Evolutionary conservation across 2,113 vertebrate species (phyloP).

Genomic region (Acrocephalus arundinaceus): DNA sequence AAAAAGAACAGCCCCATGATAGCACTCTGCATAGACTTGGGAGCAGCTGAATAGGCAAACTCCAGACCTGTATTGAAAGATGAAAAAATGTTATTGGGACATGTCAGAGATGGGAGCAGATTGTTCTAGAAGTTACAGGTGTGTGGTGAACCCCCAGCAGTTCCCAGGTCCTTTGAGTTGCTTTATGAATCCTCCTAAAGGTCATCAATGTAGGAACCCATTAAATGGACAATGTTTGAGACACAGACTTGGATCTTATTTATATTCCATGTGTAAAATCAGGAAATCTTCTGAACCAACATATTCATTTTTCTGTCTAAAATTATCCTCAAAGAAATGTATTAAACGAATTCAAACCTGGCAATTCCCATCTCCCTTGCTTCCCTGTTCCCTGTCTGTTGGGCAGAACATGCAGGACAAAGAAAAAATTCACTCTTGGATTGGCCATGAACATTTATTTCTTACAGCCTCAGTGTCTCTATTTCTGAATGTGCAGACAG

Average conservation of each 20-base stretch:
- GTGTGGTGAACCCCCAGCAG: not conserved
- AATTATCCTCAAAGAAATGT: not conserved
- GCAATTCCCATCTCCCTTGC: not conserved
- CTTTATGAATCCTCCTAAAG: not conserved
- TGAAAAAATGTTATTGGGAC: not conserved
- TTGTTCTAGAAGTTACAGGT: not conserved
- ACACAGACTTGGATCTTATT: not conserved
- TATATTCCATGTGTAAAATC: not conserved
- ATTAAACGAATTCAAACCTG: not conserved
- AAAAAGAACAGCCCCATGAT: constrained; percentile 99
- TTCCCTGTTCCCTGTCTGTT: not conserved
- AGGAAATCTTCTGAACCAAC: not conserved
- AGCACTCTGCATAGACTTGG: constrained; percentile 96
- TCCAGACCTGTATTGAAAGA: constrained; percentile 84
- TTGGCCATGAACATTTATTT: not conserved
- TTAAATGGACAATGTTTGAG: not conserved
- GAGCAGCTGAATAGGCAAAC: constrained; percentile 95
- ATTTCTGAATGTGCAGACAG: not conserved
- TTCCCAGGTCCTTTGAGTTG: not conserved
- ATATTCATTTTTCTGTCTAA: not conserved
- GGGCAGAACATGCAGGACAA: not conserved
- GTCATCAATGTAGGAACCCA: not conserved
- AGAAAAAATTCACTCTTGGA: not conserved
- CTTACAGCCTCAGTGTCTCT: not conserved
- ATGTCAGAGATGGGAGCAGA: not conserved